These are phyloP conservation scores for Puffinus mauretanicus DNA, from an alignment of 2,113 vertebrate genomes.

Conservation along the genomic window DNA sequence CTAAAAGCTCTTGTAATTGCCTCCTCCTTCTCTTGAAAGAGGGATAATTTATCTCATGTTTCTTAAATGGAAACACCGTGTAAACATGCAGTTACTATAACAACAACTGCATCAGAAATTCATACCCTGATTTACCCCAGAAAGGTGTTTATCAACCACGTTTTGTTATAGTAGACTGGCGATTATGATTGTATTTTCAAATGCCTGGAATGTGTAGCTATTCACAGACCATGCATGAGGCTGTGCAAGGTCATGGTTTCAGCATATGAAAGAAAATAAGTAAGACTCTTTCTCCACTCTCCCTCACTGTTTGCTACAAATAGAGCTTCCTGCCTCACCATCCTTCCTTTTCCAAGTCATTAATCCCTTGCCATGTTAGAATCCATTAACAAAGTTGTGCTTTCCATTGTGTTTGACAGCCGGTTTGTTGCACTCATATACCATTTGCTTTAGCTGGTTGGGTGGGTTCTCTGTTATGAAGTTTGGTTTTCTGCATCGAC, in stretches of 20 bases:
- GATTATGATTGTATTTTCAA: background rate
- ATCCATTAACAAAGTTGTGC: background rate
- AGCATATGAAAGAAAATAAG: background rate
- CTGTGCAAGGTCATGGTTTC: background rate
- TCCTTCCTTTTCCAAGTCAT: background rate
- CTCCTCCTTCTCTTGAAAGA: background rate
- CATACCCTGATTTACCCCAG: background rate
- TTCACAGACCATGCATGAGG: background rate
- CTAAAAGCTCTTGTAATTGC: background rate
- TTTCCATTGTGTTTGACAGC: background rate
- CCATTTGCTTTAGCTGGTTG: background rate
- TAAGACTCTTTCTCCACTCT: background rate
- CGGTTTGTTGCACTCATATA: accelerated
- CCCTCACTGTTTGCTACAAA: background rate
- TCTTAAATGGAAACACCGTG: background rate
- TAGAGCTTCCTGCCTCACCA: background rate
- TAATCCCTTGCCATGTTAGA: background rate
- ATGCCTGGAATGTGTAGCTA: background rate
- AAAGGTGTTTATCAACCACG: background rate
- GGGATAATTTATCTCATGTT: background rate
- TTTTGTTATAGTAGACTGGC: background rate
- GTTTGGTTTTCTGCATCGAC: background rate
- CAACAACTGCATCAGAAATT: background rate
- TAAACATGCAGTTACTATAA: conserved; percentile 16
- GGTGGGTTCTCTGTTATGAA: background rate